phyloP scores from a whole-genome alignment of 2,113 vertebrate species.

The Periophthalmus modestus region DNA sequence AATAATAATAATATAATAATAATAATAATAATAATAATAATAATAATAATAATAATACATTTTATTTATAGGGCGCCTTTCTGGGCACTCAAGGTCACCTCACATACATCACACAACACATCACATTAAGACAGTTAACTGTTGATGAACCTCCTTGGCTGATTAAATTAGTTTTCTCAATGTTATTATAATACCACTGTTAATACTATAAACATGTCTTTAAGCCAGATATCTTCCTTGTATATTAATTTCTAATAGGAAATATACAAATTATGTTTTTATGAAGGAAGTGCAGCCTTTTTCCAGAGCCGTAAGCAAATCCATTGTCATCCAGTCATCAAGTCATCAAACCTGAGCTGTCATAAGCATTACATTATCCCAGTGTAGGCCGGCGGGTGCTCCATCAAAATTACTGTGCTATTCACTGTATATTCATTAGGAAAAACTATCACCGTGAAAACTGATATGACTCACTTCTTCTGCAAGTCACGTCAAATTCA shows the following conservation, averaged over 20 bases:
- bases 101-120: too few species aligned
- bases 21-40: too few species aligned
- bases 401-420: conserved; percentile 75
- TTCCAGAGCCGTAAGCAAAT: conserved; percentile 74
- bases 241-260: neutral
- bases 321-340: conserved; percentile 75
- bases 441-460: conserved; percentile 71
- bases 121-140: too few species aligned
- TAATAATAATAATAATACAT: too few species aligned
- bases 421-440: conserved; percentile 74
- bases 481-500: conserved; percentile 71
- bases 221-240: too few species aligned
- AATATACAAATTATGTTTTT: conserved; percentile 60
- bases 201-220: too few species aligned
- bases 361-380: conserved; percentile 63
- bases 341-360: conserved; percentile 74
- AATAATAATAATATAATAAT: too few species aligned
- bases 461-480: conserved; percentile 67
- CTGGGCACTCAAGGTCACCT: too few species aligned
- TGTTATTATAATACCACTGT: too few species aligned
- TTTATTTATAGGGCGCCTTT: too few species aligned
- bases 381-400: conserved; percentile 61
- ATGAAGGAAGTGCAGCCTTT: conserved; percentile 68
- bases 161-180: too few species aligned
- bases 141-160: too few species aligned